These are phyloP conservation scores for Tragelaphus imberbis DNA, from an alignment of 2,113 vertebrate species.

Conservation along the genomic window DNA sequence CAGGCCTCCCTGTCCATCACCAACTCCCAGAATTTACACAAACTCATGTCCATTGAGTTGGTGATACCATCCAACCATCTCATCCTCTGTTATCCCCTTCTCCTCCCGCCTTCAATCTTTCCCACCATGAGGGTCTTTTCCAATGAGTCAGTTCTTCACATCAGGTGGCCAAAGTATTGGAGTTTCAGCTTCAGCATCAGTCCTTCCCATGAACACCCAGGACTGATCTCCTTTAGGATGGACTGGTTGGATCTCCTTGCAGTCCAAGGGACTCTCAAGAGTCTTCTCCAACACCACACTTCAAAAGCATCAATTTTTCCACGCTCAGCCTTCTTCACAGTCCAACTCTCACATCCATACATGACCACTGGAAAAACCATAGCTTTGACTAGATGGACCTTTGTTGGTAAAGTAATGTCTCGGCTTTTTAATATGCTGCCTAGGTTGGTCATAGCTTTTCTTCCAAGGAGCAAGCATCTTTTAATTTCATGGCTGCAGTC, in stretches of 20 bases:
- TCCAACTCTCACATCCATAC: neutral
- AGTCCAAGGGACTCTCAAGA: neutral
- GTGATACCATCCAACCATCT: neutral
- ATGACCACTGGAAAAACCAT: neutral
- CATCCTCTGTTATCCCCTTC: neutral
- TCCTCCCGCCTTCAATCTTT: neutral
- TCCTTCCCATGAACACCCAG: neutral
- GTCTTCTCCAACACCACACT: neutral
- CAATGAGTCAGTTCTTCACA: neutral
- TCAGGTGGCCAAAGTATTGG: neutral
- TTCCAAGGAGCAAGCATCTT: neutral
- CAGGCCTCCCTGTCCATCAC: neutral
- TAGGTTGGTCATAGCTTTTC: neutral
- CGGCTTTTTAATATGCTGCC: neutral
- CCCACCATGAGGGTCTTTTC: neutral
- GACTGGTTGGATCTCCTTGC: neutral
- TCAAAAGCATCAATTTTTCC: neutral
- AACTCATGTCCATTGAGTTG: neutral
- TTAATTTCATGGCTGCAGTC: neutral
- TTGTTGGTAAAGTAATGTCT: neutral
- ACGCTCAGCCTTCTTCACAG: fast-evolving
- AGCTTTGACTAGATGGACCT: neutral
- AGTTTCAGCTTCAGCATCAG: neutral
- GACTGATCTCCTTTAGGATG: neutral
- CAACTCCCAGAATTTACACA: neutral